Conservation (phyloP, 2,797 vertebrate genomes). For the Odontamblyopus rebecca region DNA sequence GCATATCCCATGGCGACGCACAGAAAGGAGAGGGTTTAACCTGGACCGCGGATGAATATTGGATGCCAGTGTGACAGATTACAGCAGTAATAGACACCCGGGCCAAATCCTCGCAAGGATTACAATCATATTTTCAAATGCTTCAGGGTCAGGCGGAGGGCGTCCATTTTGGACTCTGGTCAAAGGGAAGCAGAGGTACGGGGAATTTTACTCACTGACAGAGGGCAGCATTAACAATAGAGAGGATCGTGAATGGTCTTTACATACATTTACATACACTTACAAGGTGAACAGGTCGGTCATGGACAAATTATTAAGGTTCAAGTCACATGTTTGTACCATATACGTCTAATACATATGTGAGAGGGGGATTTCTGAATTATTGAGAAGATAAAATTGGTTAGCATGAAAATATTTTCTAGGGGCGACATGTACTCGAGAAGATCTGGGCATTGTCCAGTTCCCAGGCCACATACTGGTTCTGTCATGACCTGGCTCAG, state of each 20-base stretch:
- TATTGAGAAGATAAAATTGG: background rate
- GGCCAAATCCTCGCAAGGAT: constrained; percentile 79
- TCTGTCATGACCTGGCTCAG: too few relatives aligned
- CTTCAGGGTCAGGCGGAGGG: constrained; percentile 72
- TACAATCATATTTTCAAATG: constrained; percentile 77
- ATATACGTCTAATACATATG: background rate
- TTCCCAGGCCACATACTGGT: too few relatives aligned
- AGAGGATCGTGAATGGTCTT: constrained; percentile 1
- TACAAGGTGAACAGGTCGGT: background rate
- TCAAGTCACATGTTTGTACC: background rate
- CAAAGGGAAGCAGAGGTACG: constrained; percentile 37
- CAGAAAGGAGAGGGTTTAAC: constrained; percentile 72
- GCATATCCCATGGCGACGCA: constrained; percentile 58
- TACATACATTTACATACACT: constrained; percentile 15
- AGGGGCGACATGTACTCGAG: too few relatives aligned
- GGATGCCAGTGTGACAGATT: constrained; percentile 78
- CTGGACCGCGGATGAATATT: constrained; percentile 73
- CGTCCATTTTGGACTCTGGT: constrained; percentile 47
- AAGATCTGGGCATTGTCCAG: too few relatives aligned
- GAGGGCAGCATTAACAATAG: background rate
- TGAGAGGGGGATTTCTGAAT: background rate
- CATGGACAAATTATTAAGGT: background rate
- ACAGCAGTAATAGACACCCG: constrained; percentile 79
- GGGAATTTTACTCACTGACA: constrained; percentile 15
- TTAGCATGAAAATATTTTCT: too few relatives aligned